Base-by-base conservation (phyloP, 92 coral and sea anemone genomes). In the Desmophyllum pertusum region DNA sequence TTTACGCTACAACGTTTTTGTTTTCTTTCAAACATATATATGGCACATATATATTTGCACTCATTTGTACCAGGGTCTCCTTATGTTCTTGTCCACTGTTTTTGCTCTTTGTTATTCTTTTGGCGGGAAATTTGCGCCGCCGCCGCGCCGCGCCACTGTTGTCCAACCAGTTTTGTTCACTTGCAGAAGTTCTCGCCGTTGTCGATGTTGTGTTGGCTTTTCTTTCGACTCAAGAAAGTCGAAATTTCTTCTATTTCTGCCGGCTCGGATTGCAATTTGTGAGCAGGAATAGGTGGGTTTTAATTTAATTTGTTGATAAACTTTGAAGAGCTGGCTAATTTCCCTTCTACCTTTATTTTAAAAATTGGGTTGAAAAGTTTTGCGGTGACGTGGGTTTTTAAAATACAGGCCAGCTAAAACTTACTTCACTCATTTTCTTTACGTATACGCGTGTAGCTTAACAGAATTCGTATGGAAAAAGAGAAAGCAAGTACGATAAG, bases 51-150 rank as follows among this genome's bases (percentile, higher is more conserved):
- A n/a, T n/a, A n/a, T n/a, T n/a, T n/a, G n/a, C n/a, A n/a, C n/a
- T n/a, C n/a, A n/a, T n/a, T n/a, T n/a, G n/a, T n/a, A n/a, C n/a
- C n/a, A n/a, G n/a, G n/a, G n/a, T n/a, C n/a, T n/a, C n/a, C n/a
- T n/a, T n/a, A n/a, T n/a, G n/a, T n/a, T n/a, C n/a, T n/a, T n/a
- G n/a, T n/a, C n/a, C n/a, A n/a, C n/a, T n/a, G n/a, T n/a, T n/a
- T n/a, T n/a, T n/a, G n/a, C n/a, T n/a, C n/a, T n/a, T n/a, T n/a
- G n/a, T n/a, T n/a, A n/a, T 19, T 50, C 31, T 77, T 41, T 77
- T 61, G 81, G 81, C 81, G 81, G 81, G 81, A 77, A 77, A 77
- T 33, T 51, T 10, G 46, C n/a, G 46, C 55, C 39, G 81, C 71
- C n/a, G 81, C 17, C 23, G 66, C 67, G 67, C 67, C 71, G 31